These are phyloP conservation scores for Netelia inedita DNA, from an alignment of 2,888 invertebrate species.

Conservation along the genomic window DNA sequence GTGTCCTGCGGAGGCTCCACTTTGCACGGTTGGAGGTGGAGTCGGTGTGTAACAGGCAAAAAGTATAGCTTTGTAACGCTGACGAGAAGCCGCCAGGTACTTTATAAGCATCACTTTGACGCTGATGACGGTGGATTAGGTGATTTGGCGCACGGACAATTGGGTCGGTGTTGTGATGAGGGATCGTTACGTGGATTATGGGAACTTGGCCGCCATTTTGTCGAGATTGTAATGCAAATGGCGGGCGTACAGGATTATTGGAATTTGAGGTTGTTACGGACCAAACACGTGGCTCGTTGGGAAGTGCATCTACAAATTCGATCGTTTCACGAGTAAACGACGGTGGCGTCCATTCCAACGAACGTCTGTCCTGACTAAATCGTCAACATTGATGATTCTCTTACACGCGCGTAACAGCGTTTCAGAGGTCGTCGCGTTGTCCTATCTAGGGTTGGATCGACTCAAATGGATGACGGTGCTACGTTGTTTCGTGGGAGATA, in stretches of 20 bases:
- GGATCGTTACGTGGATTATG: background rate
- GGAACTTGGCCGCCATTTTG: background rate
- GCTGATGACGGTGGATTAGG: conserved; percentile 3
- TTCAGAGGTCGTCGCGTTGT: conserved; percentile 45
- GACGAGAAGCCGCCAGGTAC: background rate
- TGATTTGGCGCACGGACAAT: background rate
- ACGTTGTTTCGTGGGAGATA: conserved; percentile 44
- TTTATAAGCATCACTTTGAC: background rate
- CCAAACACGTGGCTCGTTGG: no score
- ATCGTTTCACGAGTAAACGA: background rate
- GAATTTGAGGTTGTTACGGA: background rate
- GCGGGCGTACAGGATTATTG: background rate
- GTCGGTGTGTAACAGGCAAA: background rate
- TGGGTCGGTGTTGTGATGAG: background rate
- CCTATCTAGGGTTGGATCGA: conserved; percentile 46
- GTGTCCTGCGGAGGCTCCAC: conserved; percentile 30
- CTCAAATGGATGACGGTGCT: conserved; percentile 55
- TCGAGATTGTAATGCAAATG: background rate
- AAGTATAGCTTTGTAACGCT: conserved; percentile 4
- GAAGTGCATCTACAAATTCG: no score
- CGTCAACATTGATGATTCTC: background rate
- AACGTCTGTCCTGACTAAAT: conserved; percentile 4
- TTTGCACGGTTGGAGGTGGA: background rate
- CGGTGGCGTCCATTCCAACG: conserved; percentile 4
- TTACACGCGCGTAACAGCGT: background rate